Base-by-base conservation (phyloP, 2,888 invertebrate genomes). In the Phanerotoma sp. region DNA sequence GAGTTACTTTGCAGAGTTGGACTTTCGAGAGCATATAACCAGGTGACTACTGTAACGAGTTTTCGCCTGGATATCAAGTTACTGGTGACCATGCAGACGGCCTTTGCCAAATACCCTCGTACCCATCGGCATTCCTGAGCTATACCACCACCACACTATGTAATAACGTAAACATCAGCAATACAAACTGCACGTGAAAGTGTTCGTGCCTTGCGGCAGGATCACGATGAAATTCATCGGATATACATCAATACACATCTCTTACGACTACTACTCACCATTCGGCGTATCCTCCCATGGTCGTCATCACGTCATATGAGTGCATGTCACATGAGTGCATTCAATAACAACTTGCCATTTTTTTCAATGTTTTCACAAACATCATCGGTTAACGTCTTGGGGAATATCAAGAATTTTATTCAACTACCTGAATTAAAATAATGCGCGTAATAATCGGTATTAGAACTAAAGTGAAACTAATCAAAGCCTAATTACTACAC, bases 121-220 rank as follows among this genome's bases (percentile, higher is more conserved):
- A 49, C 48, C 21, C 49, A 53, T 41, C 56, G 48, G 47, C 58
- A 61, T 61, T 61, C 58, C 61, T 33, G 16, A 21, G 58, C 58
- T 65, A 62, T 51, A 53, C n/a, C n/a, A n/a, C 62, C 58, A 62
- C 57, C 58, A 57, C 57, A 56, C 54, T 47, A 46, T 51, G 54
- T 62, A 55, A 64, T 56, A 38, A 60, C 59, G 57, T 61, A 63
- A 61, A 66, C 61, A 64, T 62, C 58, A 51, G 48, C 51, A 51
- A 50, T 30, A 49, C 18, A 52, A 32, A 51, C 54, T 54, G 56
- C n/a, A 64, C 57, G 68, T 65, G 67, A 67, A 66, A 68, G 62
- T 62, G 58, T 44, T 13, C 37, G 18, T 28, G 13, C 22, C 47
- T 22, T 11, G 5, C 30, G 37, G 25, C 47, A 11, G 25, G 47